Evolutionary conservation across 2,113 vertebrate genomes (phyloP).

Genomic region (Lamprotornis superbus): DNA sequence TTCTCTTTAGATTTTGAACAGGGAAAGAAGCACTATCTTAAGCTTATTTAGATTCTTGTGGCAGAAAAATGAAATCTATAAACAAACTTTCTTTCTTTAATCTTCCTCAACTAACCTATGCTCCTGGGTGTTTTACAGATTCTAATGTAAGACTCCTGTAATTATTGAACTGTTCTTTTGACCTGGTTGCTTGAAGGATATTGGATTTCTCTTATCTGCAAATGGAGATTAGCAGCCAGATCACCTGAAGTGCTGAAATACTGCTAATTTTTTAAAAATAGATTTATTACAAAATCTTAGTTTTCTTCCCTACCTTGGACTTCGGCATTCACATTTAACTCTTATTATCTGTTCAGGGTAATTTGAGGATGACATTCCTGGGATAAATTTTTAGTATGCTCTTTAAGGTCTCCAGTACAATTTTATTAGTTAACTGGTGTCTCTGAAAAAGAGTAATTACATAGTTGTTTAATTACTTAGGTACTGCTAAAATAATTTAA

Average conservation of each 20-base stretch:
- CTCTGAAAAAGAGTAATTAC: not conserved
- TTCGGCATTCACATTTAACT: not conserved
- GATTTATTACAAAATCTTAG: not conserved
- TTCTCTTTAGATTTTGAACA: not conserved
- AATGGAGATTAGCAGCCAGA: conserved; percentile 44
- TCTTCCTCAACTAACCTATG: conserved; percentile 28
- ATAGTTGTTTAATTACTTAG: not conserved
- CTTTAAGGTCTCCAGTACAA: not conserved
- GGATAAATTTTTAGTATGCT: not conserved
- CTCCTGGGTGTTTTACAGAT: conserved; percentile 56
- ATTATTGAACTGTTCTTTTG: conserved; percentile 59
- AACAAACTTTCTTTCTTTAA: conserved; percentile 66
- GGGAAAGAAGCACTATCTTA: not conserved
- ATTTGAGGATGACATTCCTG: not conserved
- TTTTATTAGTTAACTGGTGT: not conserved
- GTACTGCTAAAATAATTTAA: not conserved
- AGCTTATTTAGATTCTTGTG: conserved; percentile 61
- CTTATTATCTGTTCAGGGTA: not conserved
- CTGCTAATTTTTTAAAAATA: not conserved
- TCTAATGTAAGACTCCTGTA: conserved; percentile 41
- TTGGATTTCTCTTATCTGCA: conserved; percentile 39
- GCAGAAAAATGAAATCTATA: conserved; percentile 68
- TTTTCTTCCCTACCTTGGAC: not conserved
- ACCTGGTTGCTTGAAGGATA: conserved; percentile 36
- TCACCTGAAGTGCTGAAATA: conserved; percentile 27